These are phyloP conservation scores for Thrips palmi DNA, from an alignment of 1,140 invertebrate genomes.

Conservation along the genomic window DNA sequence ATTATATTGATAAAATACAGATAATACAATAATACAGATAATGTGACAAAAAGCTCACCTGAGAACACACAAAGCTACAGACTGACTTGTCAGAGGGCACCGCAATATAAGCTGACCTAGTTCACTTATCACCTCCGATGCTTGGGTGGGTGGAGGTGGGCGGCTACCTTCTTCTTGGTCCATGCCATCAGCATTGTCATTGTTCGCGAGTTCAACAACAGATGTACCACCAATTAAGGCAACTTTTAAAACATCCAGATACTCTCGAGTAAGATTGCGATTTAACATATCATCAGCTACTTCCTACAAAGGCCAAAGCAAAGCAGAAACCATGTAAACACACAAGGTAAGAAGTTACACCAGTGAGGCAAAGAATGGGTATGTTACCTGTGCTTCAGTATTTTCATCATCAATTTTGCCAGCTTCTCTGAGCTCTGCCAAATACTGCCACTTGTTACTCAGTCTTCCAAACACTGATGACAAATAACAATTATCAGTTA, in stretches of 20 bases:
- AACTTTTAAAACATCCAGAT: conserved; percentile 64
- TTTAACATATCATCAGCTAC: conserved; percentile 77
- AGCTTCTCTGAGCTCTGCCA: conserved; percentile 51
- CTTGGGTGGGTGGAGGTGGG: conserved; percentile 25
- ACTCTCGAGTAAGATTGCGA: conserved; percentile 68
- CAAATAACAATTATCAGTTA: conserved; percentile 7
- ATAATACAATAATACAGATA: conserved; percentile 5
- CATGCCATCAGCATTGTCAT: conserved; percentile 11
- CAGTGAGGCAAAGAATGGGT: not conserved
- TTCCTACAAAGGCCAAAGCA: conserved; percentile 28
- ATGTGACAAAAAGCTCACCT: conserved; percentile 22
- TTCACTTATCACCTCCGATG: conserved; percentile 49
- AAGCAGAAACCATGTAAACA: conserved; percentile 5
- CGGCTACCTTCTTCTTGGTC: conserved; percentile 12
- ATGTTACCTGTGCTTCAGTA: conserved; percentile 45
- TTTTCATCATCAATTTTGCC: conserved; percentile 54
- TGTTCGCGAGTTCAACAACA: conserved; percentile 8
- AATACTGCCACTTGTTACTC: conserved; percentile 58
- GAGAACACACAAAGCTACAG: conserved; percentile 39
- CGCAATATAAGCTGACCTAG: conserved; percentile 45
- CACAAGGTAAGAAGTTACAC: not conserved
- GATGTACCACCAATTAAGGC: conserved; percentile 35
- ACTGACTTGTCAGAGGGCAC: conserved; percentile 40
- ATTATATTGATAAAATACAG: conserved; percentile 5
- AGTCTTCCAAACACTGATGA: conserved; percentile 28